A percentile compares a stretch with the other conserved stretches of the same genome.
phyloP scores from a whole-genome alignment of 2,888 invertebrate genomes.

The Hoplodrina blanda region DNA sequence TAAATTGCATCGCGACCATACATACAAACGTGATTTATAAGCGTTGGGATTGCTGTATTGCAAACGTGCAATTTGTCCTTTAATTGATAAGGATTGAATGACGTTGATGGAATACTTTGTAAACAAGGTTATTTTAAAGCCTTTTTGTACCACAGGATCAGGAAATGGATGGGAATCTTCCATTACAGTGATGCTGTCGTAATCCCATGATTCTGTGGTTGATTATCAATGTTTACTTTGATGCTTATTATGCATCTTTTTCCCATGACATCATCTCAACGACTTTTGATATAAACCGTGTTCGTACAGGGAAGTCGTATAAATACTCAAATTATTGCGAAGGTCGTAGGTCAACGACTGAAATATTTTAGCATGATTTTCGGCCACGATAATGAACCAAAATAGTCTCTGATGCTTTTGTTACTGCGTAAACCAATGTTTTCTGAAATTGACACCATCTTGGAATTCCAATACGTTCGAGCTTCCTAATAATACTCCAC shows the following conservation, averaged over 20 bases:
- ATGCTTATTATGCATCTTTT: background rate
- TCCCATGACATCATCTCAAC: background rate
- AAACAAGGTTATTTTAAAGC: background rate
- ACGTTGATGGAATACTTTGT: conserved; percentile 4
- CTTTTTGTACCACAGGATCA: background rate
- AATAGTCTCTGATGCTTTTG: background rate
- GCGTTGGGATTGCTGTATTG: conserved; percentile 23
- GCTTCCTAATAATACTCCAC: rapidly evolving
- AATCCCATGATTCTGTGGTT: background rate
- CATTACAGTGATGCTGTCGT: background rate
- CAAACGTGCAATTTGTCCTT: conserved; percentile 25
- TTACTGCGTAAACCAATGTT: background rate
- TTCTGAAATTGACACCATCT: background rate
- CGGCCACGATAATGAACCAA: background rate
- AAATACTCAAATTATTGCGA: background rate
- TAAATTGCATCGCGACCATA: conserved; percentile 26
- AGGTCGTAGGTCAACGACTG: background rate
- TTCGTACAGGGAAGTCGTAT: background rate
- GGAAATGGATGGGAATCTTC: background rate
- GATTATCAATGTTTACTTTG: background rate
- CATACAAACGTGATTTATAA: conserved; percentile 39
- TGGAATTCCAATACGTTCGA: background rate
- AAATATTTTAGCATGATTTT: background rate
- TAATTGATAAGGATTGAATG: conserved; percentile 30
- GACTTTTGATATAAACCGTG: background rate